These are phyloP conservation scores for Benthosema pterotum DNA, from an alignment of 2,797 vertebrate genomes.

Conservation along the genomic window DNA sequence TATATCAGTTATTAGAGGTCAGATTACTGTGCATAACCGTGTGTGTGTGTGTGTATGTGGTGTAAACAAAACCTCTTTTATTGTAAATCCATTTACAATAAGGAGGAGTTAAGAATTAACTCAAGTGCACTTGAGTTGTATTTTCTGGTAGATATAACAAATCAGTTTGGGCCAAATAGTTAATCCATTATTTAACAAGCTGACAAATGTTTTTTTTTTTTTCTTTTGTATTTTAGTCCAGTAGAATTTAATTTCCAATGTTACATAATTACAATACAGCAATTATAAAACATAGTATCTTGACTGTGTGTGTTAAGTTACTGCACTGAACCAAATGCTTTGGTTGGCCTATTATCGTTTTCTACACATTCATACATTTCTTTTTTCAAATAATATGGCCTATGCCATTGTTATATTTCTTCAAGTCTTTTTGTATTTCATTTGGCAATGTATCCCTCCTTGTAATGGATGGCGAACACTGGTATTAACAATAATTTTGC, in stretches of 20 bases:
- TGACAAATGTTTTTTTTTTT: too few species aligned
- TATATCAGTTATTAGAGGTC: constrained; percentile 15
- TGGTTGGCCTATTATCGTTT: not conserved
- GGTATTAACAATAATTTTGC: constrained; percentile 5
- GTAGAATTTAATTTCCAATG: constrained; percentile 4
- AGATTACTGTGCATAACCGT: constrained; percentile 5
- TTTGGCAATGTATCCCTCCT: not conserved
- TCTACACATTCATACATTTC: constrained; percentile 1
- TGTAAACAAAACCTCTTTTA: constrained; percentile 39
- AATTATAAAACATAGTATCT: constrained; percentile 22
- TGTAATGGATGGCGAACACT: constrained; percentile 19
- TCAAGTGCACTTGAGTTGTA: too few species aligned
- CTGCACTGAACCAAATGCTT: constrained; percentile 14
- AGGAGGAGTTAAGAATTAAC: too few species aligned
- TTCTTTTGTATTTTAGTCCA: too few species aligned
- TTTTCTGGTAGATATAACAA: too few species aligned
- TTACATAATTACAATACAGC: constrained; percentile 16
- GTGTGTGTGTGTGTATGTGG: constrained; percentile 30
- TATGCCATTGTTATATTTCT: not conserved
- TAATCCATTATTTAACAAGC: too few species aligned
- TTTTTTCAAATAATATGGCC: not conserved
- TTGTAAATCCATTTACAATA: constrained; percentile 5
- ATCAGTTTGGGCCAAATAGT: too few species aligned
- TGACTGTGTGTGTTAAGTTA: constrained; percentile 17
- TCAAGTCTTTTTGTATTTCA: not conserved